Conservation (phyloP, 2,113 vertebrate genomes). For the Pica pica region DNA sequence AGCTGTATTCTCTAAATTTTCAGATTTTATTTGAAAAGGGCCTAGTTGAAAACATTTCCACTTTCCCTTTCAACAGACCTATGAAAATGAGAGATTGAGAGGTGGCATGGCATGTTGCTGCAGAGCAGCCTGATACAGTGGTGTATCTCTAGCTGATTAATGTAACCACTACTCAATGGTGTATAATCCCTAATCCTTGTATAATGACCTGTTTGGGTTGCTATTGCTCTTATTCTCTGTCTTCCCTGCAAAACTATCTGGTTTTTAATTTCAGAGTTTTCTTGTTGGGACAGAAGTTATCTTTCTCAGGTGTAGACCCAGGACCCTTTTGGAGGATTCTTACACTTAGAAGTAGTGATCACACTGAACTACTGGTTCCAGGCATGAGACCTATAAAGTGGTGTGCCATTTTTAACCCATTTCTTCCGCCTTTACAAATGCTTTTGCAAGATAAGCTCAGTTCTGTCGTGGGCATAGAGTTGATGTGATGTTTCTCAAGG, state of each 20-base stretch:
- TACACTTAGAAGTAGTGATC: not conserved
- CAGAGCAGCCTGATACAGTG: not conserved
- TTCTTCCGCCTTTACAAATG: not conserved
- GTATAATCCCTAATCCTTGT: not conserved
- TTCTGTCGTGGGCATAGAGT: not conserved
- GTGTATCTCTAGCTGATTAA: not conserved
- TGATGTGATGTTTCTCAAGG: not conserved
- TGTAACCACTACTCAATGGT: not conserved
- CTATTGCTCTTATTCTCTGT: not conserved
- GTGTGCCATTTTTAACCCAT: not conserved
- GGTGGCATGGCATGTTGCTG: not conserved
- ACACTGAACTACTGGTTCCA: not conserved
- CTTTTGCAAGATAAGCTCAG: not conserved
- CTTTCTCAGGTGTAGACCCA: not conserved
- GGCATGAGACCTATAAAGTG: not conserved
- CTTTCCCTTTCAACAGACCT: not conserved
- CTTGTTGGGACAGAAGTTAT: not conserved
- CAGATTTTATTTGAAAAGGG: not conserved
- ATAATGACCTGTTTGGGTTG: not conserved
- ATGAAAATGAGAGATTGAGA: not conserved
- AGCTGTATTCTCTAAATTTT: not conserved
- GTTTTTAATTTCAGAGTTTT: not conserved
- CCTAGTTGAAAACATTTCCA: not conserved
- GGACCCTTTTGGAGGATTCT: accelerated
- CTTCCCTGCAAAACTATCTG: not conserved